A percentile compares a stretch with the other conserved stretches of the same genome.
Evolutionary conservation across 2,888 invertebrate genomes (phyloP).

Genomic region (Tuta absoluta): DNA sequence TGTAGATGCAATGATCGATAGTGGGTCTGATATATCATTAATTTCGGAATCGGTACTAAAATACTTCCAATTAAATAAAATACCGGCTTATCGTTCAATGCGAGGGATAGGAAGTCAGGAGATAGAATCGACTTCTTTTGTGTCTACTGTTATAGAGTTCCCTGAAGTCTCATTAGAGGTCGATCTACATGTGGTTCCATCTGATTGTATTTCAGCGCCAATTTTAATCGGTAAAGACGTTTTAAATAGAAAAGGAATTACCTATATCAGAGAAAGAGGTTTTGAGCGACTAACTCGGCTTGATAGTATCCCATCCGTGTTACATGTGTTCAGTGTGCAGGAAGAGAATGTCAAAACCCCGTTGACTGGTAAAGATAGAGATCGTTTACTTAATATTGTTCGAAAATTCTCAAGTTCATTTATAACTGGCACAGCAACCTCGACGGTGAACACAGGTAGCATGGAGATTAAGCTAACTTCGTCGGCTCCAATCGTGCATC

Average conservation of each 20-base stretch:
- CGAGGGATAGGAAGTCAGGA: constrained; percentile 38
- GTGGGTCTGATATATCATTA: constrained; percentile 30
- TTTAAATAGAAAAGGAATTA: constrained; percentile 36
- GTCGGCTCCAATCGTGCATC: constrained; percentile 29
- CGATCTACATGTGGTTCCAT: constrained; percentile 36
- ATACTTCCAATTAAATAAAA: constrained; percentile 29
- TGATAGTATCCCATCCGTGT: too few relatives aligned
- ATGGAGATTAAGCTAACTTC: constrained; percentile 31
- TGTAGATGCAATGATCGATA: constrained; percentile 38
- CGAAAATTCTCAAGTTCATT: constrained; percentile 30
- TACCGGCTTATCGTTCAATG: constrained; percentile 31
- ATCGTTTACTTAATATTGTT: constrained; percentile 26
- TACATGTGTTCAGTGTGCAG: not conserved
- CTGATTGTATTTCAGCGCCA: constrained; percentile 32
- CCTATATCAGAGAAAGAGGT: constrained; percentile 33
- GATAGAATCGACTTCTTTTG: constrained; percentile 32
- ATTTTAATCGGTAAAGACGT: constrained; percentile 39
- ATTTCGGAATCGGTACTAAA: constrained; percentile 33
- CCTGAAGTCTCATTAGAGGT: constrained; percentile 35
- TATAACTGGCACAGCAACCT: constrained; percentile 30
- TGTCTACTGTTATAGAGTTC: constrained; percentile 35
- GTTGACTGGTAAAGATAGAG: constrained; percentile 25
- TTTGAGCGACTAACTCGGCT: constrained; percentile 26
- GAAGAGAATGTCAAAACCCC: constrained; percentile 29
- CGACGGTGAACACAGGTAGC: constrained; percentile 35